Evolutionary conservation across 2,888 invertebrate species (phyloP).

Genomic region (Drosophila mayaguana): DNA sequence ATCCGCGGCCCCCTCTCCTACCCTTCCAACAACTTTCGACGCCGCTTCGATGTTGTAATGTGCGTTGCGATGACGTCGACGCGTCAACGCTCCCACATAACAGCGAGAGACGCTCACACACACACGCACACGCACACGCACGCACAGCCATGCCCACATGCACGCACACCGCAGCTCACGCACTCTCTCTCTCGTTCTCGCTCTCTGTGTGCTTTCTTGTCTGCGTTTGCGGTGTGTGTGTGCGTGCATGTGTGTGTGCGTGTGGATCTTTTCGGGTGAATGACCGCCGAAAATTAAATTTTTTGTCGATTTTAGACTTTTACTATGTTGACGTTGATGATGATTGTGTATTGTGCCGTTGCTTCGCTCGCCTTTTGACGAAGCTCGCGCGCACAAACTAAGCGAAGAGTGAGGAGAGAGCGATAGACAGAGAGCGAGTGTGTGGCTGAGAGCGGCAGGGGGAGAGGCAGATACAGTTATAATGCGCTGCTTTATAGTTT

Average conservation of each 20-base stretch:
- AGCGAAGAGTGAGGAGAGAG: background rate
- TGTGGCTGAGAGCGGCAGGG: background rate
- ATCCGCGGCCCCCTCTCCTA: background rate
- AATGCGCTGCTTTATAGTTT: slow-evolving; percentile 49
- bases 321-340: slow-evolving; percentile 81
- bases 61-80: slow-evolving; percentile 65
- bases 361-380: slow-evolving; percentile 38
- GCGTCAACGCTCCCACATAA: slow-evolving; percentile 70
- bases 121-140: background rate
- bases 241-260: slow-evolving; percentile 28
- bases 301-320: slow-evolving; percentile 84
- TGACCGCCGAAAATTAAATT: slow-evolving; percentile 84
- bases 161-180: slow-evolving; percentile 35
- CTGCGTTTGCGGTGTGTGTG: slow-evolving; percentile 10
- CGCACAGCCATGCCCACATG: background rate
- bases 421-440: background rate
- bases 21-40: background rate
- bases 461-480: slow-evolving; percentile 23
- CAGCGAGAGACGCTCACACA: slow-evolving; percentile 43
- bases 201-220: slow-evolving; percentile 40
- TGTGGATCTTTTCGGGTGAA: slow-evolving; percentile 80
- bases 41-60: slow-evolving; percentile 64
- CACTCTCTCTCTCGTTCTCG: slow-evolving; percentile 26
- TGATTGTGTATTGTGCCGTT: slow-evolving; percentile 59
- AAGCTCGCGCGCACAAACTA: slow-evolving; percentile 28